Base-by-base conservation (phyloP, 2,888 invertebrate species). In the Biston betularia region DNA sequence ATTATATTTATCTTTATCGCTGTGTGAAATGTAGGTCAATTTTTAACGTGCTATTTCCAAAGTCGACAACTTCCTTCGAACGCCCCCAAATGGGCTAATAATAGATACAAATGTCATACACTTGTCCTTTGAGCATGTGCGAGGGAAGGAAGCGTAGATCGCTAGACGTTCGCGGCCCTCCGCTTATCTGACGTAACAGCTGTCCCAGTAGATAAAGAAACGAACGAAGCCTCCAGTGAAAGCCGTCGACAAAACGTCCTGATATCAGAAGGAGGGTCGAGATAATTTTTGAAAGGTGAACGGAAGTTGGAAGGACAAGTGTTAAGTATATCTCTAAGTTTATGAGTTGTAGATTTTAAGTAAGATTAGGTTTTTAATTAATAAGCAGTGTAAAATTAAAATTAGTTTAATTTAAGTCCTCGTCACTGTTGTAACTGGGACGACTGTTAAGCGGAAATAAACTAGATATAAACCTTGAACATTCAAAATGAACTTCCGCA, bases 111-210 rank as follows among this genome's bases (percentile, higher is more conserved):
- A 59, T 61, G 64, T 60, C 63, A 65, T 45, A 52, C 56, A 45
- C 56, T 46, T 46, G n/a, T 58, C 49, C 62, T 62, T 66, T 54
- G 63, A 24, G 15, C 63, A 9, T 52, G 46, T 56, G 58, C 7
- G 15, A 52, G 49, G 67, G 67, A 63, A 63, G 67, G 63, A 68
- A 63, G 63, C 14, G 61, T 40, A 53, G 62, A 62, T 62, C 55
- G 54, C 38, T 34, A 60, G 58, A 38, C 46, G 58, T 49, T 50
- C 52, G 45, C 54, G 34, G 52, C 67, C 40, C 63, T 59, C 52
- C 54, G 15, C 63, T 63, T 63, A 68, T 68, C 67, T 52, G 14
- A 55, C 42, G 53, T 59, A 68, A 63, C 67, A 68, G 63, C 59
- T 68, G 58, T 49, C 63, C 67, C 67, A 46, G 35, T 15, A 63